Evolutionary conservation across 92 coral and sea anemone genomes (phyloP).

Genomic region (Pocillopora meandrina): DNA sequence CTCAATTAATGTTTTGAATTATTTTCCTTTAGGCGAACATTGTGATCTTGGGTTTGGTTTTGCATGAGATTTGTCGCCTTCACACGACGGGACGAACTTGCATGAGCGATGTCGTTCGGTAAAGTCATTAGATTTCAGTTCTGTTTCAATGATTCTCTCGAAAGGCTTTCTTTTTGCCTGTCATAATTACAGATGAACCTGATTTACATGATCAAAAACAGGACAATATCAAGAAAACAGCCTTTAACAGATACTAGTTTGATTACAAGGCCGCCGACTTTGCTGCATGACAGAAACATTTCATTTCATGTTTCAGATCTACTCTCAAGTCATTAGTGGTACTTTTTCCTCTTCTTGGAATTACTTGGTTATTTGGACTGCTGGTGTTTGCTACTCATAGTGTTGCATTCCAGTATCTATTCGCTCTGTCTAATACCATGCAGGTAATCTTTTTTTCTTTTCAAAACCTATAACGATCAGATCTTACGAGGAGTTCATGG

Average conservation of each 20-base stretch:
- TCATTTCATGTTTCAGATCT: conserved; percentile 48
- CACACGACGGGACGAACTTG: conserved; percentile 68
- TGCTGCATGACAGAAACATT: neutral
- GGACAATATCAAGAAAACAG: too few species aligned
- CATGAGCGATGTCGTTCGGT: conserved; percentile 59
- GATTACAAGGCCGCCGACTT: neutral
- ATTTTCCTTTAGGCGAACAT: conserved; percentile 62
- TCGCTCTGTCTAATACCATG: conserved; percentile 75
- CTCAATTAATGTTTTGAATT: neutral
- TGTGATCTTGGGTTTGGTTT: conserved; percentile 72
- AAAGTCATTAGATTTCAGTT: neutral
- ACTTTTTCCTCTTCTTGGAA: conserved; percentile 85
- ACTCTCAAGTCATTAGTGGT: conserved; percentile 83
- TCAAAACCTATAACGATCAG: too few species aligned
- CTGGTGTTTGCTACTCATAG: conserved; percentile 70
- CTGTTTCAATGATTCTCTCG: too few species aligned
- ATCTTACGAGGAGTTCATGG: too few species aligned
- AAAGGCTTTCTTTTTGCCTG: too few species aligned
- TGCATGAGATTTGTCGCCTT: conserved; percentile 76
- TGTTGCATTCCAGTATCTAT: conserved; percentile 77
- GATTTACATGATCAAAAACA: too few species aligned
- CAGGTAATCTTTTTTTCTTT: conserved; percentile 55
- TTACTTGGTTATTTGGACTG: conserved; percentile 87
- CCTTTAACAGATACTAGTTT: too few species aligned
- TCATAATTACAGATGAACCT: neutral